A percentile compares a stretch with the other conserved stretches of the same genome.
Evolutionary conservation across 2,888 invertebrate genomes (phyloP).

Genomic region (Ophonus ardosiacus): DNA sequence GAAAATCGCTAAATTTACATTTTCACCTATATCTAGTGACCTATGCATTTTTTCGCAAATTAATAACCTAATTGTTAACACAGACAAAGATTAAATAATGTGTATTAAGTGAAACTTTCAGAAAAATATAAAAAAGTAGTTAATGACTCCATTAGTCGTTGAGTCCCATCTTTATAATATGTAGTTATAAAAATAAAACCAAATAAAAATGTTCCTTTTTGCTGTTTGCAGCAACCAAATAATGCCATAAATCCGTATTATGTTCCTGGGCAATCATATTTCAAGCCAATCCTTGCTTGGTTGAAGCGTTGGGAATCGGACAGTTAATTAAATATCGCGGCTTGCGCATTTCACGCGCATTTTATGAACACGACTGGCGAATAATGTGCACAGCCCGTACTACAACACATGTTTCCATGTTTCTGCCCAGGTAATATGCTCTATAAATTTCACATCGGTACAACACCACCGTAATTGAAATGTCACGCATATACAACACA

Average conservation of each 20-base stretch:
- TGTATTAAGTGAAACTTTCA: too few relatives aligned
- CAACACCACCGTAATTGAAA: not conserved
- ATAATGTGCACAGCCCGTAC: not conserved
- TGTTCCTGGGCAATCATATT: not conserved
- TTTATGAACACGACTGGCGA: not conserved
- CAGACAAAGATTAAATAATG: too few relatives aligned
- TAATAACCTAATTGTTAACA: too few relatives aligned
- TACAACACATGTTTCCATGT: slow-evolving; percentile 1
- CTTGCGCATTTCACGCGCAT: not conserved
- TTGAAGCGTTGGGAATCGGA: not conserved
- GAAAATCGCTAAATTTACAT: too few relatives aligned
- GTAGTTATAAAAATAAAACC: too few relatives aligned
- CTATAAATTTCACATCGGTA: not conserved
- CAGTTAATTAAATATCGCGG: slow-evolving; percentile 17
- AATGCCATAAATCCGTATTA: not conserved
- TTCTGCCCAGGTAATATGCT: not conserved
- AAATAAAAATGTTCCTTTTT: not conserved
- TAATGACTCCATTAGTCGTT: too few relatives aligned
- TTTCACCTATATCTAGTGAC: too few relatives aligned
- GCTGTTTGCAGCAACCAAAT: not conserved
- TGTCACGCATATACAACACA: not conserved
- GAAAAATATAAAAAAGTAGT: too few relatives aligned
- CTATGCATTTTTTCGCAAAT: too few relatives aligned
- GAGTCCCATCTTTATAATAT: too few relatives aligned
- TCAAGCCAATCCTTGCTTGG: not conserved